Conservation (phyloP, 2,888 invertebrate genomes). For the Baronia brevicornis region DNA sequence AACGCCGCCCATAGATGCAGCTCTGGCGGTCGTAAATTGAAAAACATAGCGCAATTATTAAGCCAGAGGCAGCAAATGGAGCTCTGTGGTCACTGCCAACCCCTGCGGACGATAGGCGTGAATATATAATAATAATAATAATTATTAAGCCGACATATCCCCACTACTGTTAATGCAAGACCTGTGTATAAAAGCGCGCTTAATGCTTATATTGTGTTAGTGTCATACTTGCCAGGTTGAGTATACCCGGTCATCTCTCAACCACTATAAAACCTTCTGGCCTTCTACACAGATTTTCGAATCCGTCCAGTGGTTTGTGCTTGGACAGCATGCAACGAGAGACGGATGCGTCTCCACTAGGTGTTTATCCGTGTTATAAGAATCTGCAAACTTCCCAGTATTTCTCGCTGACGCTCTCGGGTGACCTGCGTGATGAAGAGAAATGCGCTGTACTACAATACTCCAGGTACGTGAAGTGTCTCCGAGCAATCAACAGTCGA, state of each 20-base stretch:
- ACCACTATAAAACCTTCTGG: neutral
- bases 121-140: too few relatives aligned
- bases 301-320: constrained; percentile 77
- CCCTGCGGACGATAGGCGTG: too few relatives aligned
- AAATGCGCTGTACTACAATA: constrained; percentile 81
- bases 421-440: constrained; percentile 85
- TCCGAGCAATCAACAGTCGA: neutral
- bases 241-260: neutral
- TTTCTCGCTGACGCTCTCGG: constrained; percentile 80
- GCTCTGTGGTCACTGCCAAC: too few relatives aligned
- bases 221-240: too few relatives aligned
- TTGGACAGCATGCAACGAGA: constrained; percentile 86
- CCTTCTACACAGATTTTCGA: constrained; percentile 61
- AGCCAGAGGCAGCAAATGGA: too few relatives aligned
- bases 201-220: too few relatives aligned
- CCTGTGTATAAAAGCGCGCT: too few relatives aligned
- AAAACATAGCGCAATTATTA: too few relatives aligned
- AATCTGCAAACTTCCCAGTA: constrained; percentile 81
- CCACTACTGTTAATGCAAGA: too few relatives aligned
- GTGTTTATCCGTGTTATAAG: constrained; percentile 84
- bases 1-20: too few relatives aligned
- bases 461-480: constrained; percentile 26
- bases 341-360: constrained; percentile 80
- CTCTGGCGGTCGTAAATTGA: too few relatives aligned
- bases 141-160: too few relatives aligned